These are phyloP conservation scores for Dyspetes luteomarginatus DNA, from an alignment of 2,888 invertebrate species.

Conservation along the genomic window DNA sequence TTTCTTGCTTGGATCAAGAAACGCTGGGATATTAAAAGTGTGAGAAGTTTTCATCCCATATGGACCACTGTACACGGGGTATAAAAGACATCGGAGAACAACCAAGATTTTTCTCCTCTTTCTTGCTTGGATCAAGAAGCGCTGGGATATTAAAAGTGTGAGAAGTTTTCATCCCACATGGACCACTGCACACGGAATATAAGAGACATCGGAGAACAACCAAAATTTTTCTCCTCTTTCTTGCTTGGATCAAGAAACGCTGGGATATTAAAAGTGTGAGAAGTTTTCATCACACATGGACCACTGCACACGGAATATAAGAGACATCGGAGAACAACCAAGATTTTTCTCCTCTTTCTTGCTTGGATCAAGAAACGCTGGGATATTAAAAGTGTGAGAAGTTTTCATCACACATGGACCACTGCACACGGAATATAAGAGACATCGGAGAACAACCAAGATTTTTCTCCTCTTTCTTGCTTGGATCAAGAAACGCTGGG, in stretches of 20 bases:
- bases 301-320: constrained; percentile 49
- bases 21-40: constrained; percentile 63
- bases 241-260: constrained; percentile 62
- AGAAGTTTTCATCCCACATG: constrained; percentile 35
- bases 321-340: constrained; percentile 62
- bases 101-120: constrained; percentile 39
- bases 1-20: constrained; percentile 60
- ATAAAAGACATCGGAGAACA: constrained; percentile 64
- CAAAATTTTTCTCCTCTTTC: constrained; percentile 44
- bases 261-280: constrained; percentile 59
- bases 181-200: constrained; percentile 46
- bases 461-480: no score
- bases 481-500: no score
- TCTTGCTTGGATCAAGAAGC: constrained; percentile 61
- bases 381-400: constrained; percentile 56
- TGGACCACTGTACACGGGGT: constrained; percentile 34
- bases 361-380: constrained; percentile 63
- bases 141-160: constrained; percentile 62
- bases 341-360: constrained; percentile 50
- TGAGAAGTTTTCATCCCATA: constrained; percentile 35
- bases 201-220: constrained; percentile 63
- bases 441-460: no score
- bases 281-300: constrained; percentile 33
- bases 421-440: no score
- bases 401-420: no score